Evolutionary conservation across 2,888 invertebrate genomes (phyloP), one percentile per base, ranked within the genome.

Genomic region (Hanleya hanleyi): DNA sequence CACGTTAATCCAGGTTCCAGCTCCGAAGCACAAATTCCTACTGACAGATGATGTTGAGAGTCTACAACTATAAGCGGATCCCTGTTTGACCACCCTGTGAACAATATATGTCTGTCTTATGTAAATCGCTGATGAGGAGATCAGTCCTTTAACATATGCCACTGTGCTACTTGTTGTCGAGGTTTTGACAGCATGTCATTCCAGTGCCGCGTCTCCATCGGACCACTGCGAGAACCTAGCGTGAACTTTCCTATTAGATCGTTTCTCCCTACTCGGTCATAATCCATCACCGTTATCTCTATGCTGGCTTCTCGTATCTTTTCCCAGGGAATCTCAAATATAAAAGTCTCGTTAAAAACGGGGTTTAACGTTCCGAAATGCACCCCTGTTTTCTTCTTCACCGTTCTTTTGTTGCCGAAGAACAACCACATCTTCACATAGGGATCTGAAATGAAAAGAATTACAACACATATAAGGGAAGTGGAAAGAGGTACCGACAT

Each of bases 381-480:
- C 69, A 90, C 89, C 88, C 97, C 95, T 77, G 96, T 96, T 69
- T 97, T 98, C 93, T 97, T 97, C 89, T 98, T 98, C 92, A 98
- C 97, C 84, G 97, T 95, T 83, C 96, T 94, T 86, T 97, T 97
- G 89, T 97, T 97, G 47, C 97, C 97, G 87, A 97, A 97, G 87
- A 97, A 96, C 62, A 98, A 94, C 97, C 97, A 98, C 18, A 98
- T 96, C 91, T 98, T 98, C n/a, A 97, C 97, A 92, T 98, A 98
- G 0, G 98, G 98, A 94, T 98, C 98, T 98, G 93, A 64, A 93
- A 92, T 32, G 65, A 32, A 26, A 71, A 35, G 15, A n/a, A n/a
- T n/a, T n/a, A n/a, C n/a, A n/a, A n/a, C n/a, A n/a, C n/a, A n/a
- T n/a, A n/a, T n/a, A n/a, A n/a, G n/a, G n/a, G n/a, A n/a, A n/a